phyloP scores from a whole-genome alignment of 92 coral and sea anemone species.

The Phenganax subtilis region DNA sequence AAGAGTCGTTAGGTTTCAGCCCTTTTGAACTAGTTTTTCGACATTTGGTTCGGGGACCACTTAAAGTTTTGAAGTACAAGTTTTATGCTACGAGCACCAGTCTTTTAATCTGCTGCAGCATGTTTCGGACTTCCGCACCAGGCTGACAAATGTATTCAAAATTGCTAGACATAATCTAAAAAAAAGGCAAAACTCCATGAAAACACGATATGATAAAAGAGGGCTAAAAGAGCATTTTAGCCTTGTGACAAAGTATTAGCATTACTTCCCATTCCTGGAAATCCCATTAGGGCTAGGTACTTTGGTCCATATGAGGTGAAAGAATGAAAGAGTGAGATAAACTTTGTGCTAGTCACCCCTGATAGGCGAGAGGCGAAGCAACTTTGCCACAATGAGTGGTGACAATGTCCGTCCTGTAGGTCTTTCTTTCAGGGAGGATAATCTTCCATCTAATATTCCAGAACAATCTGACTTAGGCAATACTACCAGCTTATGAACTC shows the following conservation, averaged over 20 bases:
- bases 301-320: conserved; percentile 29
- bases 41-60: conserved; percentile 55
- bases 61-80: neutral
- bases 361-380: conserved; percentile 47
- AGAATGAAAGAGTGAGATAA: conserved; percentile 19
- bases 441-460: too few relatives aligned
- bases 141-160: conserved; percentile 37
- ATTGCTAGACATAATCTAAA: conserved; percentile 30
- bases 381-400: conserved; percentile 28
- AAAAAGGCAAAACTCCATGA: conserved; percentile 26
- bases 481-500: conserved; percentile 20
- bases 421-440: too few relatives aligned
- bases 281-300: conserved; percentile 34
- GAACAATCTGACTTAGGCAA: neutral
- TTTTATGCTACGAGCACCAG: neutral
- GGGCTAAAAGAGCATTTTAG: neutral
- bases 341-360: conserved; percentile 32
- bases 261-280: conserved; percentile 29
- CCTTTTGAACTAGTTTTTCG: conserved; percentile 56
- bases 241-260: conserved; percentile 35
- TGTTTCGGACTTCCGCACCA: conserved; percentile 48
- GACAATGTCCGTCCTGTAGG: neutral
- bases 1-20: conserved; percentile 54
- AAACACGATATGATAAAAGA: conserved; percentile 24
- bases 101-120: conserved; percentile 28